Conservation (phyloP, 2,888 invertebrate genomes). For the Stegophylla sp. region DNA sequence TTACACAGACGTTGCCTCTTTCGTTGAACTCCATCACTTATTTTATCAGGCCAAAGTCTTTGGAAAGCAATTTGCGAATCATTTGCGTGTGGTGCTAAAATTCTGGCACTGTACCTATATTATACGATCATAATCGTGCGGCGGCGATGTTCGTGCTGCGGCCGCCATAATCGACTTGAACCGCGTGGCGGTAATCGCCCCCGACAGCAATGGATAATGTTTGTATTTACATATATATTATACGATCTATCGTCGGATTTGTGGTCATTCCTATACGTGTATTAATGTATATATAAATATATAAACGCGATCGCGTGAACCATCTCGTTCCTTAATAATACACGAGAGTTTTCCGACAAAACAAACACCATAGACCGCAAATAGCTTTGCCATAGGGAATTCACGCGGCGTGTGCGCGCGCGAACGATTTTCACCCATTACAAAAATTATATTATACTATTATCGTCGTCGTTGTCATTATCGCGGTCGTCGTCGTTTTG, state of each 20-base stretch:
- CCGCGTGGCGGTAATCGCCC: not conserved
- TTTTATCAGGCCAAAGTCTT: no score
- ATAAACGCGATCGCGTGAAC: no score
- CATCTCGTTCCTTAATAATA: not conserved
- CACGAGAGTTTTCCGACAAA: not conserved
- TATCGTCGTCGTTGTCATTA: not conserved
- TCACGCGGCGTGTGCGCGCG: conserved; percentile 8
- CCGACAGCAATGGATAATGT: not conserved
- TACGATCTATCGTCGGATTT: not conserved
- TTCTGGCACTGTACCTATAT: no score
- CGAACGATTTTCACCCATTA: not conserved
- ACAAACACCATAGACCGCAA: not conserved
- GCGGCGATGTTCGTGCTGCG: not conserved
- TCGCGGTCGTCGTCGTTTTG: no score
- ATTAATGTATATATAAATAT: not conserved
- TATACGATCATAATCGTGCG: not conserved
- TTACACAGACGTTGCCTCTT: no score
- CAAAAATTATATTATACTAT: not conserved
- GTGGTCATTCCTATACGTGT: not conserved
- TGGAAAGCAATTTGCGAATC: no score
- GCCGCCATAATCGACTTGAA: not conserved
- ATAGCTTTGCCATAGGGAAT: not conserved
- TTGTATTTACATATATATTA: no score
- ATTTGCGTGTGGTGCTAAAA: no score
- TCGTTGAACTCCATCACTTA: no score